Evolutionary conservation across 1,140 invertebrate species (phyloP).

Genomic region (Cylas formicarius): DNA sequence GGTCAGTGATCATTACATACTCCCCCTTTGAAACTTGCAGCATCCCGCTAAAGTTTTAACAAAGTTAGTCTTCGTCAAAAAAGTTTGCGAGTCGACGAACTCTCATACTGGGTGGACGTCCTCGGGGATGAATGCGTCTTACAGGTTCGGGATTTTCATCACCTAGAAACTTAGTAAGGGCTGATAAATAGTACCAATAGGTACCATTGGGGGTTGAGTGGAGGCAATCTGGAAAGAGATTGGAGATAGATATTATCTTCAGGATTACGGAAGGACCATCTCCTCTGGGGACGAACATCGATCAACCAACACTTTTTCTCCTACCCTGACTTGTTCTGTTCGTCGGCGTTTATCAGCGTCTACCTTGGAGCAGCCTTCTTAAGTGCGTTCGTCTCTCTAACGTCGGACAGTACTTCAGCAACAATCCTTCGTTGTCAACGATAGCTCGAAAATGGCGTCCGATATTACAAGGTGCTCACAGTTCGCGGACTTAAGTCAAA

Average conservation of each 20-base stretch:
- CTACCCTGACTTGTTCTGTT: slow-evolving; percentile 18
- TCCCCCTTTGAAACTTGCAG: no score
- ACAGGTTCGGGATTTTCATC: no score
- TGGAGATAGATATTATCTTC: slow-evolving; percentile 4
- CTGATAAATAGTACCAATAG: no score
- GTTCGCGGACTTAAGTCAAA: slow-evolving; percentile 16
- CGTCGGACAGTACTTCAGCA: slow-evolving; percentile 15
- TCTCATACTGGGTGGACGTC: no score
- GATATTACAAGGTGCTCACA: slow-evolving; percentile 12
- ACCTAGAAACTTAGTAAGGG: no score
- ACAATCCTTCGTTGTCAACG: slow-evolving; percentile 11
- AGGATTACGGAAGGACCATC: slow-evolving; percentile 37
- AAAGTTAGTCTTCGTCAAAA: no score
- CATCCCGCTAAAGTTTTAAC: no score
- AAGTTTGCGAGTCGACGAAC: no score
- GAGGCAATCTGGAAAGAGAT: no score
- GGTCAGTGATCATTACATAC: no score
- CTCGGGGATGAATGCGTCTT: no score
- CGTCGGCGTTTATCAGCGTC: slow-evolving; percentile 23
- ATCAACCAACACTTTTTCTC: slow-evolving; percentile 32
- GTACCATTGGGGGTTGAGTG: no score
- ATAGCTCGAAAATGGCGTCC: slow-evolving; percentile 11
- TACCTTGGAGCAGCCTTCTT: slow-evolving; percentile 24
- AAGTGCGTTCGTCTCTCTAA: slow-evolving; percentile 21
- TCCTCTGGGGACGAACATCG: slow-evolving; percentile 37